Conservation (phyloP, 2,113 vertebrate species). For the Actenoides lindsayi region DNA sequence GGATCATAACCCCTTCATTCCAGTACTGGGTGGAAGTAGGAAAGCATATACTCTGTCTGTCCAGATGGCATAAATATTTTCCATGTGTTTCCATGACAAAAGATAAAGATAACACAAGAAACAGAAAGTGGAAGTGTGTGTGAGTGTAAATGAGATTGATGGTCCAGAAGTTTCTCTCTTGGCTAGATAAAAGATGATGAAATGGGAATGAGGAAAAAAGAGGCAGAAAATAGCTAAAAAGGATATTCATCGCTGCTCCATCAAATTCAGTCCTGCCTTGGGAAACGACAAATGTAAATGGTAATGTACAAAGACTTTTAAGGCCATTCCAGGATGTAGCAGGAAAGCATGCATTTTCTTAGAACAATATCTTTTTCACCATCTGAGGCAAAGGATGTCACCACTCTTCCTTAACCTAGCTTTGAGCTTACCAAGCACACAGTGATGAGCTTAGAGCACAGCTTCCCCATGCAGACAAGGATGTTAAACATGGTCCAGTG, state of each 20-base stretch:
- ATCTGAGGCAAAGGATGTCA: not conserved
- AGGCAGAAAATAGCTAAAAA: constrained; percentile 4
- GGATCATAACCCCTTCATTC: constrained; percentile 14
- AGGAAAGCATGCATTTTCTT: not conserved
- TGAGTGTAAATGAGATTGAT: constrained; percentile 11
- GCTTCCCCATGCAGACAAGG: not conserved
- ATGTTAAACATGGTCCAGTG: not conserved
- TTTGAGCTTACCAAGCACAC: not conserved
- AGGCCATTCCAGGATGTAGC: not conserved
- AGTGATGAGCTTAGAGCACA: not conserved
- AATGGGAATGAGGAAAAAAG: not conserved
- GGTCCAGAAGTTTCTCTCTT: constrained; percentile 43
- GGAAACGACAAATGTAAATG: not conserved
- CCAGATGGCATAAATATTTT: constrained; percentile 55
- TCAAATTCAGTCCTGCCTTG: not conserved
- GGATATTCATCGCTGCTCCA: constrained; percentile 4
- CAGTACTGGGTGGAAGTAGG: not conserved
- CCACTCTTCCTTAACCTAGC: not conserved
- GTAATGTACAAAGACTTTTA: not conserved
- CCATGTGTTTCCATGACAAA: constrained; percentile 59
- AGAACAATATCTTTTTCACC: not conserved
- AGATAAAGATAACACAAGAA: constrained; percentile 55
- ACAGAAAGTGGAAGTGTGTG: constrained; percentile 4
- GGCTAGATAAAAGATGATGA: constrained; percentile 18
- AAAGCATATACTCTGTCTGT: not conserved